These are phyloP conservation scores for Dermolepida albohirtum DNA, from an alignment of 2,888 invertebrate genomes.

Conservation along the genomic window DNA sequence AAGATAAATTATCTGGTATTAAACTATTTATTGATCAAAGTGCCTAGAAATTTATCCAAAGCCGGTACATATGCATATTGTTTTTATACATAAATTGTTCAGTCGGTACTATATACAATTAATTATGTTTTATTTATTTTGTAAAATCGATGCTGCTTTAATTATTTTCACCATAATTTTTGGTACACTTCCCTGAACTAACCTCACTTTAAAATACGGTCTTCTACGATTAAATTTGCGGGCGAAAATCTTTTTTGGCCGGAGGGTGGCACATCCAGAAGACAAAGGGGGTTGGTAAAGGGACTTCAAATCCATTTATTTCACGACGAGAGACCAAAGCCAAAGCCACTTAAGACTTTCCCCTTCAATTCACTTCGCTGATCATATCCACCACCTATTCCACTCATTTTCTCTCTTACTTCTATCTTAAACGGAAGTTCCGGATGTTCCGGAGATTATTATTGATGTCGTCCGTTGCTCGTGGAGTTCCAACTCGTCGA, in stretches of 20 bases:
- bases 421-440: constrained; percentile 45
- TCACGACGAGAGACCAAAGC: constrained; percentile 58
- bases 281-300: not conserved
- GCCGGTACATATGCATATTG: too few species aligned
- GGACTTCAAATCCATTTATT: constrained; percentile 54
- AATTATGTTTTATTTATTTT: too few species aligned
- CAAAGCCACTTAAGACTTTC: constrained; percentile 60
- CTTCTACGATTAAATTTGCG: constrained; percentile 28
- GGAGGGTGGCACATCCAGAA: not conserved
- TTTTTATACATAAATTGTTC: too few species aligned
- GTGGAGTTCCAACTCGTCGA: not conserved
- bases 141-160: too few species aligned
- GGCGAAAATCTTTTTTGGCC: constrained; percentile 13
- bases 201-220: too few species aligned
- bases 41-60: too few species aligned
- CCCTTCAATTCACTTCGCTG: constrained; percentile 57
- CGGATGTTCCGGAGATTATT: constrained; percentile 48
- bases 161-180: too few species aligned
- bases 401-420: constrained; percentile 49
- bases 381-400: constrained; percentile 46
- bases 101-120: too few species aligned
- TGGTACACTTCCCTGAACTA: too few species aligned
- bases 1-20: too few species aligned
- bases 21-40: too few species aligned
- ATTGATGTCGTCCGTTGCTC: constrained; percentile 52